A percentile compares a stretch with the other conserved stretches of the same genome.
Conservation (phyloP, 2,797 vertebrate species). For the Oryzias dopingdopingensis region DNA sequence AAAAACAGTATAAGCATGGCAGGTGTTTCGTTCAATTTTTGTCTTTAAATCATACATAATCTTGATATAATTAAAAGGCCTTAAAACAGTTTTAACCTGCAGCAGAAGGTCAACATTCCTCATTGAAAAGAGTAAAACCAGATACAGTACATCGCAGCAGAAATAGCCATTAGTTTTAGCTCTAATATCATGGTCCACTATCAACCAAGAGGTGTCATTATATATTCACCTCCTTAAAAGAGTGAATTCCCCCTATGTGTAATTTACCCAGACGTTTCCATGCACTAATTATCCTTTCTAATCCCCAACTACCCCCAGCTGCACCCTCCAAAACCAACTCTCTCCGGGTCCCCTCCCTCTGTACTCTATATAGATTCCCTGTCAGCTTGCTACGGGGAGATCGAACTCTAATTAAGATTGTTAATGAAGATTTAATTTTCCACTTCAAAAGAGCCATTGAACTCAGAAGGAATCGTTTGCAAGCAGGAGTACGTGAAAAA, state of each 20-base stretch:
- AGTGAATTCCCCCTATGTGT: conserved; percentile 60
- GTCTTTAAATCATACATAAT: no score
- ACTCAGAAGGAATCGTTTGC: conserved; percentile 52
- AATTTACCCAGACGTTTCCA: conserved; percentile 58
- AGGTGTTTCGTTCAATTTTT: no score
- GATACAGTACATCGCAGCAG: no score
- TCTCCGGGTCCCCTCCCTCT: conserved; percentile 54
- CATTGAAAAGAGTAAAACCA: no score
- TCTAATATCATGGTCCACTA: conserved; percentile 7
- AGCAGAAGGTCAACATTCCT: no score
- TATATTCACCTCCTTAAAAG: conserved; percentile 43
- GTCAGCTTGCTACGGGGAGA: conserved; percentile 66
- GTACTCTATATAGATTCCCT: conserved; percentile 71
- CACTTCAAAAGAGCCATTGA: conserved; percentile 70
- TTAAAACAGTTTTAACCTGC: no score
- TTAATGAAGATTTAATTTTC: conserved; percentile 84
- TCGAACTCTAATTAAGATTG: conserved; percentile 83
- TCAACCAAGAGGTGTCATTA: conserved; percentile 30
- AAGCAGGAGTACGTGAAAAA: conserved; percentile 16
- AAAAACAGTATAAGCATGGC: no score
- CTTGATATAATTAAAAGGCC: no score
- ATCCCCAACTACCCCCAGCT: conserved; percentile 33
- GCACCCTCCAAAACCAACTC: conserved; percentile 41
- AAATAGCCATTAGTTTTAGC: no score
- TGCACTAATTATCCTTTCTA: conserved; percentile 61